Evolutionary conservation across 2,113 vertebrate genomes (phyloP).

Genomic region (Aviceda subcristata): DNA sequence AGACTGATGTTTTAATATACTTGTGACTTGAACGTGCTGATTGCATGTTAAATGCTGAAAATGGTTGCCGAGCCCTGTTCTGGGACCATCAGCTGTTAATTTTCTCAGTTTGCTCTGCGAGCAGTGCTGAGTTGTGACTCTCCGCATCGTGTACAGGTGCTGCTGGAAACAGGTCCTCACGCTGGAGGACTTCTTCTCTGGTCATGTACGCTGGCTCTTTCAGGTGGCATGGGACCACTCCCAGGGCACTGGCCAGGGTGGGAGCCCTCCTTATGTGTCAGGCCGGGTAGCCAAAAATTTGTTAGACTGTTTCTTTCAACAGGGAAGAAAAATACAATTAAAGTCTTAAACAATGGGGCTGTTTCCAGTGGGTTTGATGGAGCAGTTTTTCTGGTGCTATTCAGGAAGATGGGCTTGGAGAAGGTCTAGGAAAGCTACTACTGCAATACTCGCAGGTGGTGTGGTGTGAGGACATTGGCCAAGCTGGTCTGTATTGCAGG

Average conservation of each 20-base stretch:
- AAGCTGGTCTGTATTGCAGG: background rate
- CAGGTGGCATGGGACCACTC: background rate
- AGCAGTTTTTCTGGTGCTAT: background rate
- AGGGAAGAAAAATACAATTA: background rate
- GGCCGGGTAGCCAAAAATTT: background rate
- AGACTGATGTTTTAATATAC: background rate
- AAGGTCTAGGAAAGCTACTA: background rate
- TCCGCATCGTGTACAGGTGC: no score
- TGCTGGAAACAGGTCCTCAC: background rate
- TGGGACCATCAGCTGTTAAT: background rate
- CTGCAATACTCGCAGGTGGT: background rate
- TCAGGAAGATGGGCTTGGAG: background rate
- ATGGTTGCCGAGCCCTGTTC: background rate
- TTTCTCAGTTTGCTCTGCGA: background rate
- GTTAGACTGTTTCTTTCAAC: background rate
- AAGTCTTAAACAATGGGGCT: accelerated
- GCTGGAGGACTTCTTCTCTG: background rate
- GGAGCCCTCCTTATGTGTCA: background rate
- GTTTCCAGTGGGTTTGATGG: background rate
- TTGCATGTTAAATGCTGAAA: background rate
- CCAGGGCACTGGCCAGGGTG: background rate
- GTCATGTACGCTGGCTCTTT: background rate
- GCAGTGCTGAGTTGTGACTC: background rate
- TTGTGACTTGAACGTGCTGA: background rate
- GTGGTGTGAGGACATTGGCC: background rate